Percentiles rank a stretch among this genome's conserved stretches.
Conservation (phyloP, 2,888 invertebrate genomes). For the Labia minor region DNA sequence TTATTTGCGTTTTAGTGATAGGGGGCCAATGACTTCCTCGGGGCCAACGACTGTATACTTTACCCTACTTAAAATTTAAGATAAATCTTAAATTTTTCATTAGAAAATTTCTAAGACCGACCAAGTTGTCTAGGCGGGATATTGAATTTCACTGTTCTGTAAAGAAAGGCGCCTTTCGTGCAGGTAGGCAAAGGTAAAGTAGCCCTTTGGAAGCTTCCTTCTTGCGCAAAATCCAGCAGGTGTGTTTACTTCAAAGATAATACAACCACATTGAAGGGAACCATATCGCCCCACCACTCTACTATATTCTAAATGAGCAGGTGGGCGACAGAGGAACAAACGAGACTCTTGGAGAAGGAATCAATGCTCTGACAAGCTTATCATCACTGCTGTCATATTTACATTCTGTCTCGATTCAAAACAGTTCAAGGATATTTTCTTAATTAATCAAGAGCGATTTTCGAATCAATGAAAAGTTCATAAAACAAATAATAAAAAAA, state of each 20-base stretch:
- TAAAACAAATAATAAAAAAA: too few species aligned
- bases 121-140: neutral
- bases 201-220: neutral
- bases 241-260: neutral
- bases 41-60: too few species aligned
- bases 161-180: neutral
- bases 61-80: too few species aligned
- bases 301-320: neutral
- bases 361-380: neutral
- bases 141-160: neutral
- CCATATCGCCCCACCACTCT: neutral
- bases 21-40: too few species aligned
- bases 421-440: too few species aligned
- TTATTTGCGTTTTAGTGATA: too few species aligned
- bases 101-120: too few species aligned
- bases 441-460: too few species aligned
- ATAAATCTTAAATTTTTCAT: too few species aligned
- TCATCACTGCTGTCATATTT: neutral
- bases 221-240: neutral
- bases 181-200: neutral
- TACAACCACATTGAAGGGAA: neutral
- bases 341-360: neutral
- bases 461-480: too few species aligned
- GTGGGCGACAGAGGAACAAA: neutral
- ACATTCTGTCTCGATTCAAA: too few species aligned